Evolutionary conservation across 2,113 vertebrate species (phyloP), one percentile per base, ranked within the genome.

Genomic region (Heterocephalus glaber): DNA sequence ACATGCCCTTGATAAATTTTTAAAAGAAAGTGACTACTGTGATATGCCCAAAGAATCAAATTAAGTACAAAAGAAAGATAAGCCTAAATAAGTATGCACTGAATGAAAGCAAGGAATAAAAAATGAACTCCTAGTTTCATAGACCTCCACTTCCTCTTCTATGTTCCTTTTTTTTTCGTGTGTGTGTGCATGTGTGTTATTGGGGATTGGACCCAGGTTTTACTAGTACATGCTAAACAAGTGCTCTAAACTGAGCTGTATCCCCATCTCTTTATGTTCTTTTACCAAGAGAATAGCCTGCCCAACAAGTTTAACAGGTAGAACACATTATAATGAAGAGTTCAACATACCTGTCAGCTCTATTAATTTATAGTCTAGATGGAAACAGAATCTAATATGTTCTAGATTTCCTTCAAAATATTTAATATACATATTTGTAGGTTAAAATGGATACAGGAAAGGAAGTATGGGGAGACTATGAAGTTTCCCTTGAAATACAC

Each of bases 1-100:
- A 30, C 8, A 24, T 52, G 28, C 49, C 81, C 47, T 92, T 58
- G 56, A 16, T 41, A 89, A 47, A 86, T 49, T 91, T 89, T 72
- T 90, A 96, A 90, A 95, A 92, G 41, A 30, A 72, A 95, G 93
- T 77, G 47, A 86, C 38, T 83, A 81, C 61, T 92, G 66, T 49
- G 30, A 2, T 38, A 82, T 22, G 24, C 80, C 82, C 65, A 52
- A 90, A 95, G n/a, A 96, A 77, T 83, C 68, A 76, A 76, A 92
- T 14, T 82, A 92, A 81, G n/a, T 84, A 22, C 35, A 85, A 74
- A 96, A 95, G 47, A 63, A 91, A 68, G 49, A 82, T 30, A 3
- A 30, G 19, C 49, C 61, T 90, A 65, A 96, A 58, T n/a, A 65
- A 47, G 58, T 82, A 52, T 0, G 83, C 16, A 96, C 90, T 79